These are phyloP conservation scores for Drosophila nannoptera DNA, from an alignment of 1,140 invertebrate species.

Conservation along the genomic window DNA sequence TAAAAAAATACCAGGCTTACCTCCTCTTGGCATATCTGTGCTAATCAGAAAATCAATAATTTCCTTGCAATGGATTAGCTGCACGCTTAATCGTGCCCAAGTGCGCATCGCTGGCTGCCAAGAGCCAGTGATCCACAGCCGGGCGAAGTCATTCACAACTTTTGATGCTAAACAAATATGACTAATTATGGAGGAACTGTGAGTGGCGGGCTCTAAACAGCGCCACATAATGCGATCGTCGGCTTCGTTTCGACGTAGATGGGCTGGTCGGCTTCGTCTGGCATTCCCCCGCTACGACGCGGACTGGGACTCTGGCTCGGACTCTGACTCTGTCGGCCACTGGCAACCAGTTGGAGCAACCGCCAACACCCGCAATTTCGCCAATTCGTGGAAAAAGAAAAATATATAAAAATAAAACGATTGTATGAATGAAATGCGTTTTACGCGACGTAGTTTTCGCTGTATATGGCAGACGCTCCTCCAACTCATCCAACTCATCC, in stretches of 20 bases:
- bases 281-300: not conserved
- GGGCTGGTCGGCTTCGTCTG: constrained; percentile 41
- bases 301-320: constrained; percentile 17
- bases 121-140: constrained; percentile 15
- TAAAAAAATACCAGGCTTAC: no score
- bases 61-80: not conserved
- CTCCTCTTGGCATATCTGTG: no score
- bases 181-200: constrained; percentile 78
- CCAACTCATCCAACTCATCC: constrained; percentile 19
- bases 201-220: constrained; percentile 64
- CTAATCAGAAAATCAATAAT: not conserved
- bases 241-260: constrained; percentile 73
- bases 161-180: constrained; percentile 77
- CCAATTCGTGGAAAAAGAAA: constrained; percentile 71
- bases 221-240: constrained; percentile 71
- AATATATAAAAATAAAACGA: constrained; percentile 20
- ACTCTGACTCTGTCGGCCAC: constrained; percentile 23
- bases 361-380: constrained; percentile 74
- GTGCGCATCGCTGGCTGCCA: constrained; percentile 13
- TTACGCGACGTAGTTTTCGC: constrained; percentile 64
- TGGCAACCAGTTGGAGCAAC: constrained; percentile 28
- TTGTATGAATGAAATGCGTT: constrained; percentile 75
- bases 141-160: constrained; percentile 69
- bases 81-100: not conserved
- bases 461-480: constrained; percentile 10